Evolutionary conservation across 2,888 invertebrate genomes (phyloP).

Genomic region (Laothoe populi): DNA sequence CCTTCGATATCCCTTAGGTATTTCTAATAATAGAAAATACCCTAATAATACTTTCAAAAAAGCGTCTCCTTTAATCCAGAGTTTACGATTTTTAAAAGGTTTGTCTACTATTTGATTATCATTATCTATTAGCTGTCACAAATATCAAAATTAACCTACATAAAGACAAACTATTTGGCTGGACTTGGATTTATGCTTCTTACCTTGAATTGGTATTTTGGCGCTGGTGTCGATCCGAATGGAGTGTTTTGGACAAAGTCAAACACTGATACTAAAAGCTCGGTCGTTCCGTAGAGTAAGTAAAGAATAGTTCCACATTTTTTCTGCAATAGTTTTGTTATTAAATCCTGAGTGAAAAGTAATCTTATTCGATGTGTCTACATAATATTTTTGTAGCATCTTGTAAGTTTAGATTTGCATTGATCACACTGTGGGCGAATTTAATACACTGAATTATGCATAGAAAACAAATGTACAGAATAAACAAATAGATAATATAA

Average conservation of each 20-base stretch:
- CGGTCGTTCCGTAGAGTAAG: slow-evolving; percentile 59
- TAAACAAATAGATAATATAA: no score
- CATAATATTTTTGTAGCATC: no score
- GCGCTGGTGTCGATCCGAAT: slow-evolving; percentile 41
- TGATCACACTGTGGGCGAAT: no score
- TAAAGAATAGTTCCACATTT: slow-evolving; percentile 48
- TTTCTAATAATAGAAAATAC: no score
- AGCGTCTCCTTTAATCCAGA: slow-evolving; percentile 55
- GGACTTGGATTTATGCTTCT: not conserved
- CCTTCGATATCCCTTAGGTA: no score
- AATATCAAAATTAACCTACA: not conserved
- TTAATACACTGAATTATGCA: no score
- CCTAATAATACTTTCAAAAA: slow-evolving; percentile 62
- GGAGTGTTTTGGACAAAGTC: slow-evolving; percentile 50
- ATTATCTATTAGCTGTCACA: not conserved
- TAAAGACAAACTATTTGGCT: not conserved
- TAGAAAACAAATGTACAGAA: no score
- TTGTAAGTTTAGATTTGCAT: no score
- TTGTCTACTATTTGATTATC: slow-evolving; percentile 35
- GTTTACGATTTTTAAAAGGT: slow-evolving; percentile 48
- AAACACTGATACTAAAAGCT: slow-evolving; percentile 55
- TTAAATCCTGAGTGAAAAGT: no score
- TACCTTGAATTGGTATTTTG: slow-evolving; percentile 50
- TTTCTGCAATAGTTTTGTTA: slow-evolving; percentile 39
- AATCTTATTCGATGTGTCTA: no score